Percentiles rank a stretch among this genome's conserved stretches.
Conservation (phyloP, 1,140 invertebrate species). For the Bombus confusus region DNA sequence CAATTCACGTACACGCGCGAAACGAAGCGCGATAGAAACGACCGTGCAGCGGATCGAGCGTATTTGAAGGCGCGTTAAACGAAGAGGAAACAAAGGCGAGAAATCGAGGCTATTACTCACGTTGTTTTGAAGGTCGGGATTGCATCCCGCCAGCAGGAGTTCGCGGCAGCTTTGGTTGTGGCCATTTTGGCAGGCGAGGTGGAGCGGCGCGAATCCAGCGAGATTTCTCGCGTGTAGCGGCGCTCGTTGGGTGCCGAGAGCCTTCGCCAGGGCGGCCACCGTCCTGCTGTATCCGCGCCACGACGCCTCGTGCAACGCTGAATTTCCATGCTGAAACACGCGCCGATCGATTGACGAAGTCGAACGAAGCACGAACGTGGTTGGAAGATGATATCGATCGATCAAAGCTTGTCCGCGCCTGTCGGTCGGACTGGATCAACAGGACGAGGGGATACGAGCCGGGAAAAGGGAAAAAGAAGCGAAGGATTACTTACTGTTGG, state of each 20-base stretch:
- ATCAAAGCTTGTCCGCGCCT: conserved; percentile 2
- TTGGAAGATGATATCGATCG: conserved; percentile 35
- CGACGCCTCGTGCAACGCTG: conserved; percentile 95
- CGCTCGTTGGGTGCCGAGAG: conserved; percentile 86
- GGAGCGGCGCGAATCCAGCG: conserved; percentile 95
- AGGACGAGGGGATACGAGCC: neutral
- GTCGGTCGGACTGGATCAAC: neutral
- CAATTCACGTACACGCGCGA: too few relatives aligned
- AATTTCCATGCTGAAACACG: conserved; percentile 93
- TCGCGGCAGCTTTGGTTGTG: conserved; percentile 97
- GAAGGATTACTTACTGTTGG: neutral
- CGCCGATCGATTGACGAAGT: conserved; percentile 28
- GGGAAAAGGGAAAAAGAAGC: neutral
- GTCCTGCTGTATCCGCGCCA: conserved; percentile 97
- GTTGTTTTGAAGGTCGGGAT: conserved; percentile 95
- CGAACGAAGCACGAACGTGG: neutral
- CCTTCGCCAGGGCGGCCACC: conserved; percentile 88
- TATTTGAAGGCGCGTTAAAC: neutral
- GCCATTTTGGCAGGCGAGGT: conserved; percentile 97
- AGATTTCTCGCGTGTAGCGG: conserved; percentile 91
- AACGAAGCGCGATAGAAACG: neutral
- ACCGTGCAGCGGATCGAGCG: neutral
- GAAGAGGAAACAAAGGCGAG: neutral
- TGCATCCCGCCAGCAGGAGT: conserved; percentile 92
- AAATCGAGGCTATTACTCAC: conserved; percentile 80